Conservation (phyloP, 2,888 invertebrate species). For the Alsophila aescularia region DNA sequence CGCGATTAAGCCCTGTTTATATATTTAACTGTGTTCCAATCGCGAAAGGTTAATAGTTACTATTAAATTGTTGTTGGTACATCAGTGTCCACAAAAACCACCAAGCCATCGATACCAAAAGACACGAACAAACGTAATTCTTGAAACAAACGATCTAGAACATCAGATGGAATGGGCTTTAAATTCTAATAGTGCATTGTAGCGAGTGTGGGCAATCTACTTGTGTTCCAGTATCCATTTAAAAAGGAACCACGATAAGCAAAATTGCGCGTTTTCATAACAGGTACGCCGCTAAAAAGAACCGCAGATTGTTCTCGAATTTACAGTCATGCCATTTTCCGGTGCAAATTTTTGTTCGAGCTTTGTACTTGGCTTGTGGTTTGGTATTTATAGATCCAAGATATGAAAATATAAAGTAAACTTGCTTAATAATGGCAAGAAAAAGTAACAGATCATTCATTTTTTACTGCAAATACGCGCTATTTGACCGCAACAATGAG, state of each 20-base stretch:
- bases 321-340: constrained; percentile 34
- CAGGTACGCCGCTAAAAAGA: constrained; percentile 43
- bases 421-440: no score
- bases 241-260: constrained; percentile 49
- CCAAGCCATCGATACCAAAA: background rate
- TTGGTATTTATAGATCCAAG: no score
- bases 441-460: no score
- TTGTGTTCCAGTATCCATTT: constrained; percentile 48
- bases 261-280: constrained; percentile 52
- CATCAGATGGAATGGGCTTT: constrained; percentile 21
- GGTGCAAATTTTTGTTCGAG: constrained; percentile 1
- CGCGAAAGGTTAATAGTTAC: no score
- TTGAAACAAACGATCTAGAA: constrained; percentile 13
- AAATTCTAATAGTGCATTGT: constrained; percentile 34
- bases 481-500: no score
- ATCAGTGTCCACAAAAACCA: background rate
- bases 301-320: constrained; percentile 44
- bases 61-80: no score
- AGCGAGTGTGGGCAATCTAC: constrained; percentile 26
- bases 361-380: background rate
- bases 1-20: no score
- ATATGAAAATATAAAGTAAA: no score
- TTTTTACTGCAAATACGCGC: no score
- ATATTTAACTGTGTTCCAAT: no score
- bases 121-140: constrained; percentile 7